Evolutionary conservation across 2,797 vertebrate species (phyloP).

Genomic region (Coendou prehensilis): DNA sequence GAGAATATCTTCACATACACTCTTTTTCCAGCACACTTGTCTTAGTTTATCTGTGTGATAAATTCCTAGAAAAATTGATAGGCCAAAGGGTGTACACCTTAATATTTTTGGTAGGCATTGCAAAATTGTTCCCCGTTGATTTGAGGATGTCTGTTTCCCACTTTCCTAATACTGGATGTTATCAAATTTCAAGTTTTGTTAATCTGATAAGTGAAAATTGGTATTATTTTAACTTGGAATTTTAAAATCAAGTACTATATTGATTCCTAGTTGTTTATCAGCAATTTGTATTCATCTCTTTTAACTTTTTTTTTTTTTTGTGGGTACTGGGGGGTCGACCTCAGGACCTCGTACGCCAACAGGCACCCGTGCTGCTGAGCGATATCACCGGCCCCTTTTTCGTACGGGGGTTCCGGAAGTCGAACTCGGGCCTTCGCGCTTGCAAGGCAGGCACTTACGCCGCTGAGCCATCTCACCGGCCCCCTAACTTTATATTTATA

Average conservation of each 20-base stretch:
- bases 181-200: not conserved
- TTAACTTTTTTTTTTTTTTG: no score
- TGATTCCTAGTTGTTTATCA: slow-evolving; percentile 14
- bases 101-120: not conserved
- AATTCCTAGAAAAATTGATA: not conserved
- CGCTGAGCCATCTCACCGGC: no score
- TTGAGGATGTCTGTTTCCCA: not conserved
- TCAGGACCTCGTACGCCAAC: no score
- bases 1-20: not conserved
- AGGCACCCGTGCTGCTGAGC: no score
- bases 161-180: not conserved
- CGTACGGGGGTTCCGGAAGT: no score
- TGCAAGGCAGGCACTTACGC: no score
- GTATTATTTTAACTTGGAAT: slow-evolving; percentile 50
- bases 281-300: slow-evolving; percentile 13
- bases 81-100: not conserved
- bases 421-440: no score
- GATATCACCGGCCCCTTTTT: no score
- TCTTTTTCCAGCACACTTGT: not conserved
- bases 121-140: not conserved
- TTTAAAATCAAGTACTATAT: slow-evolving; percentile 20
- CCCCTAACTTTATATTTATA: not conserved
- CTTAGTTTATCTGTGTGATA: not conserved
- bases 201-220: slow-evolving; percentile 17
- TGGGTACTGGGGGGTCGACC: no score